Evolutionary conservation across 1,140 invertebrate genomes (phyloP).

Genomic region (Drosophila pachea): DNA sequence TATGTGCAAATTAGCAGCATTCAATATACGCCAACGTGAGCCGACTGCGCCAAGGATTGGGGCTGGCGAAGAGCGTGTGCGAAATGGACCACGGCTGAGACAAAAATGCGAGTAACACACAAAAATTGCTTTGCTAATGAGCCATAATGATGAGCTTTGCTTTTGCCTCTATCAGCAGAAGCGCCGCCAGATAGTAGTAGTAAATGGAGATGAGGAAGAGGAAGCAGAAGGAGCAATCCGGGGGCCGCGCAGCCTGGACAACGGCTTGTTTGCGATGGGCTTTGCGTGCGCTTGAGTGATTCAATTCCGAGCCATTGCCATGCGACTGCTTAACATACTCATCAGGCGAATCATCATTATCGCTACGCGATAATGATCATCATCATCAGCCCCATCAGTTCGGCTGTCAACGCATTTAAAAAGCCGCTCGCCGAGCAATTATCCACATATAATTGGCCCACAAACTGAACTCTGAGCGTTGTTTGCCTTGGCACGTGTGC

Average conservation of each 20-base stretch:
- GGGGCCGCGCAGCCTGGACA: not conserved
- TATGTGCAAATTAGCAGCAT: conserved; percentile 73
- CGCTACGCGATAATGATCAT: not conserved
- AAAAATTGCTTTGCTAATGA: conserved; percentile 75
- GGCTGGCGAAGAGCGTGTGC: conserved; percentile 3
- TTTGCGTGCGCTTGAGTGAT: conserved; percentile 65
- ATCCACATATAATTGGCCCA: conserved; percentile 64
- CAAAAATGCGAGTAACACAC: conserved; percentile 38
- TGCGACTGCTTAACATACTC: conserved; percentile 36
- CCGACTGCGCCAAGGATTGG: not conserved
- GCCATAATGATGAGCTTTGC: conserved; percentile 73
- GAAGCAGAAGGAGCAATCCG: not conserved
- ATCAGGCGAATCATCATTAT: conserved; percentile 20
- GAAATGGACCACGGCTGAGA: not conserved
- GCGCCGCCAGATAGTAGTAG: not conserved
- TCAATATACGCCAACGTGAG: conserved; percentile 61
- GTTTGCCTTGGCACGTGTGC: conserved; percentile 29
- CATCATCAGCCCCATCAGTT: conserved; percentile 24
- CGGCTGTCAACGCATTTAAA: conserved; percentile 64
- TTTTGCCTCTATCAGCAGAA: conserved; percentile 20
- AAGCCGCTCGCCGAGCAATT: conserved; percentile 63
- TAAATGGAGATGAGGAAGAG: conserved; percentile 4
- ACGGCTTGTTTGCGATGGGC: conserved; percentile 35
- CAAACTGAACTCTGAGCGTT: conserved; percentile 31
- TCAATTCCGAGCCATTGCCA: conserved; percentile 64